A percentile compares a stretch with the other conserved stretches of the same genome.
Evolutionary conservation across 2,888 invertebrate genomes (phyloP).

Genomic region (Pandemis corylana): DNA sequence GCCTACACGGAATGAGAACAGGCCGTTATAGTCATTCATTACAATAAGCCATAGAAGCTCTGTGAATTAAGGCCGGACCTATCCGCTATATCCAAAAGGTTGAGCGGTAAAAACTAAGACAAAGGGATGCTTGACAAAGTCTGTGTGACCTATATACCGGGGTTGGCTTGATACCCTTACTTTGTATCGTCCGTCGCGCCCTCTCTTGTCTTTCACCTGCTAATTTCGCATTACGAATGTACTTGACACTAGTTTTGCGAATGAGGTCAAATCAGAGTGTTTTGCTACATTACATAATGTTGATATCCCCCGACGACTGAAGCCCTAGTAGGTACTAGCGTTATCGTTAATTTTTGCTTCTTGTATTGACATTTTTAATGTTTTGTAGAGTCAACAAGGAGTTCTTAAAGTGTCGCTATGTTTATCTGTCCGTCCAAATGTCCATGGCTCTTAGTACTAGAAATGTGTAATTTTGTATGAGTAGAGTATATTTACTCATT

Average conservation of each 20-base stretch:
- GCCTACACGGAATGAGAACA: background rate
- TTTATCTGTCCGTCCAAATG: no score
- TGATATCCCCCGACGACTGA: background rate
- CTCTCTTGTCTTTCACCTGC: constrained; percentile 51
- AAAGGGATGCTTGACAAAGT: constrained; percentile 71
- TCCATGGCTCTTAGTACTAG: no score
- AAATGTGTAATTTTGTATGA: no score
- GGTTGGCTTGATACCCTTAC: constrained; percentile 68
- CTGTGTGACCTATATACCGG: constrained; percentile 68
- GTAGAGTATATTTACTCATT: no score
- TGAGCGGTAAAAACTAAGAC: constrained; percentile 65
- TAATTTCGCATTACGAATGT: constrained; percentile 37
- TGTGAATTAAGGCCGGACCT: background rate
- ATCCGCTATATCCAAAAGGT: constrained; percentile 41
- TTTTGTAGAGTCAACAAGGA: background rate
- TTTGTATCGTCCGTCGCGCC: constrained; percentile 56
- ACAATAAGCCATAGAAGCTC: constrained; percentile 10
- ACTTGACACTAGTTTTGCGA: constrained; percentile 33
- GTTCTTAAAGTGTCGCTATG: no score
- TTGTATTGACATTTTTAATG: no score
- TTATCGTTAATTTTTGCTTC: no score
- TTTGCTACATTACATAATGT: background rate
- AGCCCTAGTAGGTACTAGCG: no score
- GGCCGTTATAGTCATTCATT: constrained; percentile 15
- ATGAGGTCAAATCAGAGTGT: constrained; percentile 22